These are phyloP conservation scores for Phaenicophaeus curvirostris DNA, from an alignment of 2,797 vertebrate genomes.

Conservation along the genomic window DNA sequence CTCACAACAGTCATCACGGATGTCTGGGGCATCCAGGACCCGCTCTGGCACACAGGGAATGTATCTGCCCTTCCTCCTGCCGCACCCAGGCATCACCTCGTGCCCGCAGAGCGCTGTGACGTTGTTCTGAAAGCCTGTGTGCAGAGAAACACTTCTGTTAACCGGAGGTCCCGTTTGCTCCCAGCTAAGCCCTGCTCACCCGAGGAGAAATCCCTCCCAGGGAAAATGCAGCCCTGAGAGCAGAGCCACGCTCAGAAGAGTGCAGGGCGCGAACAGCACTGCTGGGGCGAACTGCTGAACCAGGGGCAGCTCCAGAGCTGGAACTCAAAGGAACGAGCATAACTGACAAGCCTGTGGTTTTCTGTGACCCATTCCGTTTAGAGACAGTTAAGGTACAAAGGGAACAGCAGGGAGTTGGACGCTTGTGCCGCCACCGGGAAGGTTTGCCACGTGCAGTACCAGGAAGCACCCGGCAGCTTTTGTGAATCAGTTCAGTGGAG, in stretches of 20 bases:
- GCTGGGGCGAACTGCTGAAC: neutral
- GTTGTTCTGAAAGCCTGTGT: conserved; percentile 93
- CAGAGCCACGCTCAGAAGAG: neutral
- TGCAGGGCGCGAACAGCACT: neutral
- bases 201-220: neutral
- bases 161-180: neutral
- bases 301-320: too few species aligned
- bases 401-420: too few species aligned
- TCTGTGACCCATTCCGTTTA: too few species aligned
- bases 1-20: conserved; percentile 97
- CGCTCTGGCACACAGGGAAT: conserved; percentile 90
- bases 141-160: neutral
- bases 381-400: too few species aligned
- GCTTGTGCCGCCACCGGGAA: too few species aligned
- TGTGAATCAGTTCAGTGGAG: neutral
- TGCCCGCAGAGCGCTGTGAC: conserved; percentile 96
- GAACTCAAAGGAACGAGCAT: too few species aligned
- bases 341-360: too few species aligned
- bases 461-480: too few species aligned
- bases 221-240: neutral
- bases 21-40: conserved; percentile 92
- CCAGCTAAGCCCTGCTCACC: neutral
- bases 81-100: conserved; percentile 86
- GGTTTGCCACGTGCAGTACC: too few species aligned
- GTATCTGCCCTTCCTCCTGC: conserved; percentile 84